Base-by-base conservation (phyloP, 2,113 vertebrate genomes). In the Varanus salvator region DNA sequence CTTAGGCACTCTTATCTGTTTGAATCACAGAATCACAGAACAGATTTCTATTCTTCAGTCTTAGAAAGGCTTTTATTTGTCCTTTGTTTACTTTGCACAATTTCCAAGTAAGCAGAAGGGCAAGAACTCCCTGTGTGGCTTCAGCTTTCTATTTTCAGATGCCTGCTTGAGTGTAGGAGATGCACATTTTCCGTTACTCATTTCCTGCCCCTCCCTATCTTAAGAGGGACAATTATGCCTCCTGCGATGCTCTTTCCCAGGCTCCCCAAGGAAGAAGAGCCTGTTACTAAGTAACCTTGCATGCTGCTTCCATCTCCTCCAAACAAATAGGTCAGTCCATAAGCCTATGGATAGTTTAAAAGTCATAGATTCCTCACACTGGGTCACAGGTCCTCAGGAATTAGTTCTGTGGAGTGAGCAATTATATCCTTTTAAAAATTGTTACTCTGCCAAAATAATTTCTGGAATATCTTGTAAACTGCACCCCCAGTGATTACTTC, bases 111-210 rank as follows among this genome's bases (percentile, higher is more conserved):
- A 57, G 60, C 74, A 71, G 64, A 71, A 80, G n/a, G 75, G 25
- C 50, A 90, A 44, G 25, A 84, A 54, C 25, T 38, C 64, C 64
- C 82, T 17, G 1, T 85, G 88, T 80, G 74, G 75, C n/a, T 75
- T 29, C 50, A 85, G 74, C 60, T 29, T 57, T 80, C 83, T 85
- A 80, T 90, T 90, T 85, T 85, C 74, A 85, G 88, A 85, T 69
- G 64, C 74, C n/a, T 80, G 25, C 25, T 77, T 57, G 83, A 85
- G 64, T 71, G n/a, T 57, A 90, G 48, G 50, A 90, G 64, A 84
- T 84, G 15, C 38, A 90, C 1, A 77, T 86, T 17, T 0, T 23
- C 8, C 8, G 4, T 85, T 87, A 5, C 1, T 84, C 21, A 75
- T 4, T 72, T 87, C 69, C 31, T 78, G 8, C 82, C 23, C 21